Percentiles rank a stretch among this genome's conserved stretches.
These are phyloP conservation scores for Serripes groenlandicus DNA, from an alignment of 2,888 invertebrate species.

Conservation along the genomic window DNA sequence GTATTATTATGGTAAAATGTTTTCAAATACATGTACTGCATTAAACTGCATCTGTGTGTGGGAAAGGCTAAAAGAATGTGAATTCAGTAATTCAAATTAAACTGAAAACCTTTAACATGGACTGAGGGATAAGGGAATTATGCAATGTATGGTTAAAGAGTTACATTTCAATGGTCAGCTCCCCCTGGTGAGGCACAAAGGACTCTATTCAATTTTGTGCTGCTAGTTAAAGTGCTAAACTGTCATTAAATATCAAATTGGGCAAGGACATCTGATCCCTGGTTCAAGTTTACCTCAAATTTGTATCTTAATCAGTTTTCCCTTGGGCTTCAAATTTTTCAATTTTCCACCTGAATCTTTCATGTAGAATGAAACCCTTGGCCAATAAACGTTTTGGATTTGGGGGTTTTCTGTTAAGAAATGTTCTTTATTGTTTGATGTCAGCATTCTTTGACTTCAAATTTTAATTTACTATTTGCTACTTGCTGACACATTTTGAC, in stretches of 20 bases:
- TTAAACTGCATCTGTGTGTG: too few relatives aligned
- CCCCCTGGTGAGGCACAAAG: conserved; percentile 1
- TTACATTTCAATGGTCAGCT: conserved; percentile 17
- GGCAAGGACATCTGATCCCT: conserved; percentile 13
- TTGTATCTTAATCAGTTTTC: conserved; percentile 21
- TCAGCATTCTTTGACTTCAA: too few relatives aligned
- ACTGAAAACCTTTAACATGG: background rate
- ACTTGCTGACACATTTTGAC: too few relatives aligned
- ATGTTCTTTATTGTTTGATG: too few relatives aligned
- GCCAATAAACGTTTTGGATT: too few relatives aligned
- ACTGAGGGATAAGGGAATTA: background rate
- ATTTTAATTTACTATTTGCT: too few relatives aligned
- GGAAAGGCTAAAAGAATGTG: too few relatives aligned
- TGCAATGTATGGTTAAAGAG: conserved; percentile 12
- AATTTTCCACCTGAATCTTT: background rate
- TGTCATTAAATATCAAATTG: conserved; percentile 23
- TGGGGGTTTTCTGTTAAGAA: too few relatives aligned
- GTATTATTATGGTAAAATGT: too few relatives aligned
- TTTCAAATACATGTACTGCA: too few relatives aligned
- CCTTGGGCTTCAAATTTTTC: conserved; percentile 7
- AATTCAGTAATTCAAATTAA: too few relatives aligned
- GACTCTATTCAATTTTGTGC: background rate
- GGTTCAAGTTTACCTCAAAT: conserved; percentile 13
- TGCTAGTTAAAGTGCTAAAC: conserved; percentile 14
- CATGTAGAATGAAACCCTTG: background rate